These are phyloP conservation scores for Myodes glareolus DNA, from an alignment of 2,113 vertebrate species.

Conservation along the genomic window DNA sequence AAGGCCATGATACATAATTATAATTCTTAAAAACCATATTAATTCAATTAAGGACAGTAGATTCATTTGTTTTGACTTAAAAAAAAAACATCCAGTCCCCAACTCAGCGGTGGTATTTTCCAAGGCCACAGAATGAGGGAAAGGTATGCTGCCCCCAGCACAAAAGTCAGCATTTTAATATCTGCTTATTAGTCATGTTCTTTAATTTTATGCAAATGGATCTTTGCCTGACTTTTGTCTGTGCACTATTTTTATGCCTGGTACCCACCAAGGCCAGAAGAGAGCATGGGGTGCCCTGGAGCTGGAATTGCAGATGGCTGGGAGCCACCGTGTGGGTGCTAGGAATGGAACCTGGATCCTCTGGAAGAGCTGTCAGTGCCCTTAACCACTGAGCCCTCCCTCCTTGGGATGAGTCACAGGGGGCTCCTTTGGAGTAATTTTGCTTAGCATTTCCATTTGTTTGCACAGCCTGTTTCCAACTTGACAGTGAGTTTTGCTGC, in stretches of 20 bases:
- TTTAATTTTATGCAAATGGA: background rate
- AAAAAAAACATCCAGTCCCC: background rate
- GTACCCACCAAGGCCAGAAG: background rate
- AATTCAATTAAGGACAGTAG: background rate
- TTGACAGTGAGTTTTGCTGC: conserved; percentile 77
- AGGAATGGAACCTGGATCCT: background rate
- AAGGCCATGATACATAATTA: background rate
- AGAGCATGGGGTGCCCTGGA: background rate
- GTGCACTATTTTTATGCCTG: background rate
- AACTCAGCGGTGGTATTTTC: background rate
- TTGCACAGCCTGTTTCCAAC: conserved; percentile 75
- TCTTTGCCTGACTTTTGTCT: background rate
- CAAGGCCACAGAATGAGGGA: background rate
- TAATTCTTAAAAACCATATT: background rate
- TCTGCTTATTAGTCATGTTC: background rate
- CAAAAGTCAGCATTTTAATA: background rate
- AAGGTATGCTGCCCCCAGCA: background rate
- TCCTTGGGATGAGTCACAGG: background rate
- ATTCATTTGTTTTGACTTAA: background rate
- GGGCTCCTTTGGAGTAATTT: conserved; percentile 23
- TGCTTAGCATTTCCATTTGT: conserved; percentile 50
- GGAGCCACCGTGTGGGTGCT: background rate
- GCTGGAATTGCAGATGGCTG: background rate
- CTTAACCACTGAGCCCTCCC: background rate
- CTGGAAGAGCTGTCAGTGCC: background rate